A percentile compares a stretch with the other conserved stretches of the same genome.
Evolutionary conservation across 1,140 invertebrate species (phyloP).

Genomic region (Aleiodes sp.): DNA sequence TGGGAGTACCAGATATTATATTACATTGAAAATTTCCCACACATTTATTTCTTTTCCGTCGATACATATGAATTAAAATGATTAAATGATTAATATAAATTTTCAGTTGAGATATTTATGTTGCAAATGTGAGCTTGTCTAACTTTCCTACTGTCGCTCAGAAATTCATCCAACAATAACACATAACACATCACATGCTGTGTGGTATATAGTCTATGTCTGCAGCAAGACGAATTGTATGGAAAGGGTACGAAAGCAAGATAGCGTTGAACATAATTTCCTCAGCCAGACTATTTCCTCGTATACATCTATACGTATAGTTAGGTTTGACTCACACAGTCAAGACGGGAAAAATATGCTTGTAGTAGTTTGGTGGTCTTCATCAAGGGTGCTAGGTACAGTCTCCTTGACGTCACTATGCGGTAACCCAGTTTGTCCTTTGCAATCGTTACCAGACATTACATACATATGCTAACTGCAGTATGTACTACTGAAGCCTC

Average conservation of each 20-base stretch:
- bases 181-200: neutral
- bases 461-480: no score
- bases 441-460: conserved; percentile 23
- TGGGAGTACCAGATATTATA: neutral
- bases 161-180: conserved; percentile 15
- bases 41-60: no score
- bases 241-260: neutral
- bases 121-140: neutral
- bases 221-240: conserved; percentile 14
- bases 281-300: neutral
- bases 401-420: conserved; percentile 50
- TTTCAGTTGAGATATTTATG: neutral
- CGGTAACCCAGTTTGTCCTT: conserved; percentile 49
- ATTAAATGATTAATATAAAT: no score
- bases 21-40: neutral
- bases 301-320: conserved; percentile 5
- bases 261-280: conserved; percentile 8
- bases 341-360: neutral
- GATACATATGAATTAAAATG: no score
- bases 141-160: neutral
- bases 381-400: conserved; percentile 44
- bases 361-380: neutral
- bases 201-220: conserved; percentile 18
- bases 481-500: no score
- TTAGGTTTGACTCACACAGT: neutral